Evolutionary conservation across 2,888 invertebrate genomes (phyloP).

Genomic region (Hemistola chrysoprasaria): DNA sequence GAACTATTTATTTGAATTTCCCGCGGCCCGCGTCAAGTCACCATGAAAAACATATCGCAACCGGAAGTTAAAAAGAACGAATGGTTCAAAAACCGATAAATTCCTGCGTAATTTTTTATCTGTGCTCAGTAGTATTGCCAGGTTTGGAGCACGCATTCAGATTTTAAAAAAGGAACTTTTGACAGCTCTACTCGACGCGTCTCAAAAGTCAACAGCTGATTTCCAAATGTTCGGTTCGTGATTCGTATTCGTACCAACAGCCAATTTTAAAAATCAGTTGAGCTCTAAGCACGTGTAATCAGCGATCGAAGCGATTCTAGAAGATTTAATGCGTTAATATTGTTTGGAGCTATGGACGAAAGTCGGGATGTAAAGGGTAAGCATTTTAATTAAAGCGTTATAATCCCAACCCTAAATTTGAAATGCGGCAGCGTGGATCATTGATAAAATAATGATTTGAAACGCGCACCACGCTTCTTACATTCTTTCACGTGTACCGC

Average conservation of each 20-base stretch:
- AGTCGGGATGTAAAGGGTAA: conserved; percentile 60
- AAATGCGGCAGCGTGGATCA: conserved; percentile 17
- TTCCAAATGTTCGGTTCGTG: conserved; percentile 45
- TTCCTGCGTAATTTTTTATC: conserved; percentile 5
- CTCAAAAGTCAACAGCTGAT: conserved; percentile 79
- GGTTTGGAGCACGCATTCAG: conserved; percentile 21
- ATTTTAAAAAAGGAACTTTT: conserved; percentile 47
- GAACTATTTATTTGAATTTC: no score
- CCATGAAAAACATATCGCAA: conserved; percentile 23
- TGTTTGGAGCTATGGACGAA: conserved; percentile 57
- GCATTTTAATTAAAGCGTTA: conserved; percentile 14
- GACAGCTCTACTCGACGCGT: conserved; percentile 72
- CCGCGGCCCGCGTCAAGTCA: no score
- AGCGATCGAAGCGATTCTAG: conserved; percentile 37
- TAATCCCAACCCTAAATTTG: background rate
- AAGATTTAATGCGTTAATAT: conserved; percentile 20
- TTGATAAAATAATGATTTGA: background rate
- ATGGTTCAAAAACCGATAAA: conserved; percentile 7
- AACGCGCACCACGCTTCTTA: conserved; percentile 1
- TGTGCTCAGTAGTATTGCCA: conserved; percentile 47
- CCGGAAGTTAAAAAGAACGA: conserved; percentile 5
- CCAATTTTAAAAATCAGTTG: conserved; percentile 48
- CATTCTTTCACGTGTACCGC: background rate
- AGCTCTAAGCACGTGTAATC: conserved; percentile 61
- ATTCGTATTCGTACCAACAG: conserved; percentile 40